Conservation (phyloP, 1,140 invertebrate species). For the Rhizoglyphus robini region DNA sequence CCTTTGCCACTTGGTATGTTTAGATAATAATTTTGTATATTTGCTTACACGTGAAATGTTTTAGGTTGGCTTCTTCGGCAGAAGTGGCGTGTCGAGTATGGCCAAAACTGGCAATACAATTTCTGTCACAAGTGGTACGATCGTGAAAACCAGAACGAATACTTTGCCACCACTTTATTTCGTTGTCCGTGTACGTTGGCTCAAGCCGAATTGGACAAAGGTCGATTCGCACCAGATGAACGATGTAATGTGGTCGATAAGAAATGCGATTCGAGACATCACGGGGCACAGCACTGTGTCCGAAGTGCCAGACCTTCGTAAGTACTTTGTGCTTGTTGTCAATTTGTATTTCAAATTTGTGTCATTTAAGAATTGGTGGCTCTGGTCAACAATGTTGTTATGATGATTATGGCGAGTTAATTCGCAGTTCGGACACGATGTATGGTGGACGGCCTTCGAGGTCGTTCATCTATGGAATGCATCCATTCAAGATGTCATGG, state of each 20-base stretch:
- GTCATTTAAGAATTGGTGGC: slow-evolving; percentile 45
- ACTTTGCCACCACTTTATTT: slow-evolving; percentile 60
- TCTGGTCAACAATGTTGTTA: slow-evolving; percentile 95
- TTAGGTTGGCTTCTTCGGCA: slow-evolving; percentile 64
- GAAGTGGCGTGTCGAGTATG: slow-evolving; percentile 61
- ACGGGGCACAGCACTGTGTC: slow-evolving; percentile 77
- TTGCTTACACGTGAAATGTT: background rate
- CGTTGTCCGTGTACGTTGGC: slow-evolving; percentile 81
- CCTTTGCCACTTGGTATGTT: slow-evolving; percentile 58
- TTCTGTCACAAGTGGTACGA: slow-evolving; percentile 77
- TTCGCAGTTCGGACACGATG: slow-evolving; percentile 83
- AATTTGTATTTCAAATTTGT: background rate
- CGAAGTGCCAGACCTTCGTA: slow-evolving; percentile 78
- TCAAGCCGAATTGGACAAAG: slow-evolving; percentile 78
- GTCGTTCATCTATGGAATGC: slow-evolving; percentile 36
- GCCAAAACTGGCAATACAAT: slow-evolving; percentile 53
- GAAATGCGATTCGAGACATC: slow-evolving; percentile 73
- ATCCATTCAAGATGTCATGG: slow-evolving; percentile 26
- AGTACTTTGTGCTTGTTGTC: slow-evolving; percentile 27
- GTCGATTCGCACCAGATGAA: slow-evolving; percentile 74
- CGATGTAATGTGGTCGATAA: slow-evolving; percentile 72
- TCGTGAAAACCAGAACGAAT: slow-evolving; percentile 66
- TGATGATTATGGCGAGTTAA: slow-evolving; percentile 71
- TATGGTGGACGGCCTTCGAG: slow-evolving; percentile 78
- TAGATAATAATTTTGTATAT: background rate